Evolutionary conservation across 2,113 vertebrate species (phyloP).

Genomic region (Cavia porcellus): DNA sequence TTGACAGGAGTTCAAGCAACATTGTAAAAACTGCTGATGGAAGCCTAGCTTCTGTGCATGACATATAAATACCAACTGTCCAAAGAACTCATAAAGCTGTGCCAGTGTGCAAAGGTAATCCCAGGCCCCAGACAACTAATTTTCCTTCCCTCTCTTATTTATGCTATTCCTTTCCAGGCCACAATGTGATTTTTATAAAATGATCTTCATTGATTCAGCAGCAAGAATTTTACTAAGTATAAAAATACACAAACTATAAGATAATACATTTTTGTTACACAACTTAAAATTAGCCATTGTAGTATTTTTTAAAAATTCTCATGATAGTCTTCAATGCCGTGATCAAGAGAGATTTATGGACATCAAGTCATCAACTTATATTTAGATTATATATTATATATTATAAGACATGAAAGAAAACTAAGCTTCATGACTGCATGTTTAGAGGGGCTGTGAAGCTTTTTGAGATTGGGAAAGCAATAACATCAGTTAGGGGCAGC

Average conservation of each 20-base stretch:
- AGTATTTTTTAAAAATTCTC: neutral
- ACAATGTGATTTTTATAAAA: neutral
- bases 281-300: neutral
- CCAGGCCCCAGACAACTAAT: neutral
- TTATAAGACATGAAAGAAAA: neutral
- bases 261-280: neutral
- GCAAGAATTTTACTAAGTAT: neutral
- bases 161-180: neutral
- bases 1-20: slow-evolving; percentile 73
- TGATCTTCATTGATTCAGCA: neutral
- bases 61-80: slow-evolving; percentile 64
- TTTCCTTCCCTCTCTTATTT: slow-evolving; percentile 9
- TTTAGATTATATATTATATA: neutral
- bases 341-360: neutral
- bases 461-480: neutral
- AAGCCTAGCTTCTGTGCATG: slow-evolving; percentile 73
- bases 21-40: slow-evolving; percentile 74
- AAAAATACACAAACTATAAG: neutral
- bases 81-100: neutral
- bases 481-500: neutral
- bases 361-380: neutral
- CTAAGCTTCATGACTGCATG: neutral
- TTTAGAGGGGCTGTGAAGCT: neutral
- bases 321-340: neutral
- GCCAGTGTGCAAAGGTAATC: neutral